phyloP scores from a whole-genome alignment of 2,113 vertebrate species.

The Mirounga angustirostris region DNA sequence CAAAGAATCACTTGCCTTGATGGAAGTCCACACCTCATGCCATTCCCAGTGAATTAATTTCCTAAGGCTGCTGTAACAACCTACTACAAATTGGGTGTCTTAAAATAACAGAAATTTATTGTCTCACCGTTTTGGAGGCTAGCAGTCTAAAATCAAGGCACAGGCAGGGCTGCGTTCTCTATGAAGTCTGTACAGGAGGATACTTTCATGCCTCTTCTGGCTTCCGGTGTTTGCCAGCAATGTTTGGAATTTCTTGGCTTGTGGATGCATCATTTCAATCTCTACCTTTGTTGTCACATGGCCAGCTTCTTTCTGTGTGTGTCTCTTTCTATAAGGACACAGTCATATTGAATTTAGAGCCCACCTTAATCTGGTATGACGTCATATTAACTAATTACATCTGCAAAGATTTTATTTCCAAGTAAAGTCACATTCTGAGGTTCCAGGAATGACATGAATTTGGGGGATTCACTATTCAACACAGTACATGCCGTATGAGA shows the following conservation, averaged over 20 bases:
- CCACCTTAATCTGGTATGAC: not conserved
- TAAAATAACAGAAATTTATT: not conserved
- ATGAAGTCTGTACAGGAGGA: not conserved
- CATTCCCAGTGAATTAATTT: not conserved
- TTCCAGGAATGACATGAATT: not conserved
- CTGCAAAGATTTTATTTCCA: not conserved
- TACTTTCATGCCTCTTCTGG: not conserved
- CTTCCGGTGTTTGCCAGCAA: not conserved
- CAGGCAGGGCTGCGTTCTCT: fast-evolving
- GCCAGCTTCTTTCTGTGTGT: not conserved
- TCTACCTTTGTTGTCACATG: not conserved
- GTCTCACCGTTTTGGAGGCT: not conserved
- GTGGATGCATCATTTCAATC: not conserved
- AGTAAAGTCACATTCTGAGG: not conserved
- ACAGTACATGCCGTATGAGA: not conserved
- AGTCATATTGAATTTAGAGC: not conserved
- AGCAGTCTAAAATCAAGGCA: not conserved
- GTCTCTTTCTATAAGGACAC: not conserved
- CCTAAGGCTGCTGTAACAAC: not conserved
- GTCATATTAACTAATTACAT: not conserved
- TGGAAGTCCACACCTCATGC: not conserved
- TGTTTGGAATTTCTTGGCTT: not conserved
- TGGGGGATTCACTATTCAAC: not conserved
- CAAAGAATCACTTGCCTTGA: not conserved
- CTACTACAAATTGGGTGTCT: not conserved